Evolutionary conservation across 2,113 vertebrate species (phyloP).

Genomic region (Uria aalge): DNA sequence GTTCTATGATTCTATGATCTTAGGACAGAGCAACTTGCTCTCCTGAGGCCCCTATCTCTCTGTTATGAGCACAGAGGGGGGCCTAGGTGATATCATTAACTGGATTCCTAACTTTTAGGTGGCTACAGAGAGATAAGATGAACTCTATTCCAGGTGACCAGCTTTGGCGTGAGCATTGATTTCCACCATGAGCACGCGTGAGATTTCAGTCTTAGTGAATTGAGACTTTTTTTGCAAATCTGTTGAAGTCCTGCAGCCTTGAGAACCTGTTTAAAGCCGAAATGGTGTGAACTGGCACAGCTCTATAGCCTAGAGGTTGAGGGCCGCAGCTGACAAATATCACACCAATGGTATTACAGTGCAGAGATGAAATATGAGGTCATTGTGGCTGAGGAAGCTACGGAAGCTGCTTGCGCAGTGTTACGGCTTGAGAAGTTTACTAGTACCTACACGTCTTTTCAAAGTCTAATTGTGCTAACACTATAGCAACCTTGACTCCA

Average conservation of each 20-base stretch:
- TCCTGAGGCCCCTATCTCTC: neutral
- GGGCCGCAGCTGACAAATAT: constrained; percentile 5
- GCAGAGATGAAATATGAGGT: neutral
- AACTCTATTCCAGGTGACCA: neutral
- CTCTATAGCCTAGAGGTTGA: neutral
- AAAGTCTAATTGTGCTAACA: neutral
- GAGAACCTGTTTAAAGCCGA: neutral
- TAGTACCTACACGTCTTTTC: neutral
- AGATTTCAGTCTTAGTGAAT: neutral
- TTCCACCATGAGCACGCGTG: neutral
- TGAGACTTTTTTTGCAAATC: neutral
- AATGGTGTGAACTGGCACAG: neutral
- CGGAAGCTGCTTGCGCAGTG: neutral
- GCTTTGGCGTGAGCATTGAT: neutral
- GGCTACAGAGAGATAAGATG: neutral
- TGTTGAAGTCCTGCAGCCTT: neutral
- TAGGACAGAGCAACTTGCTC: neutral
- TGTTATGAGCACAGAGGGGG: neutral
- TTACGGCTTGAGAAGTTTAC: neutral
- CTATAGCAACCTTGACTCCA: constrained; percentile 15
- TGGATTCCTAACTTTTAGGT: neutral
- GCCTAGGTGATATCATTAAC: neutral
- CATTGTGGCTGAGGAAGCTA: neutral
- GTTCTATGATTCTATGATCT: neutral
- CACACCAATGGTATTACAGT: neutral